Evolutionary conservation across 2,113 vertebrate species (phyloP), one percentile per base, ranked within the genome.

Genomic region (Serilophus lunatus): DNA sequence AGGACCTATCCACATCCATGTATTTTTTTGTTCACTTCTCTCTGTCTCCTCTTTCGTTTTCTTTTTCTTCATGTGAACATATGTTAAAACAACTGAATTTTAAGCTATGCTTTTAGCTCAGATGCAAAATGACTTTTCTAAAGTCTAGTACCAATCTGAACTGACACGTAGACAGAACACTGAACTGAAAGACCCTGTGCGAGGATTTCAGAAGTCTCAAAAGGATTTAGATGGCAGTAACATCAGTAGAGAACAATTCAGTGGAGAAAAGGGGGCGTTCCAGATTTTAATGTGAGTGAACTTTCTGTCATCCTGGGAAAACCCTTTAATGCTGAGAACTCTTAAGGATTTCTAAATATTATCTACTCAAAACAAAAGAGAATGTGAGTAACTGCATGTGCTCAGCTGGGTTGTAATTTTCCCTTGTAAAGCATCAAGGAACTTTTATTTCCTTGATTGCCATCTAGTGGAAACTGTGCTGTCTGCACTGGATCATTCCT

Each of bases 391-490:
- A 31, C 47, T 63, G 69, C 72, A 71, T 50, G 53, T 13, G 49
- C 28, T 82, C n/a, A 35, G 25, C 29, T 59, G 35, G 12, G 1
- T 65, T 80, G 17, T 22, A 61, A 65, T 63, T 47, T 89, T 26
- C 38, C 6, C 13, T 80, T 74, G 13, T 17, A 60, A 82, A 76
- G 53, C 56, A 49, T 15, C 7, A 4, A 23, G 50, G 40, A 86
- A 33, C 72, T 96, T 96, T 40, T 50, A 51, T 96, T 96, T 96
- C 84, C 72, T 97, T 56, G 83, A 45, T 92, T 97, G 98, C 97
- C 97, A 97, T 88, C 97, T 98, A 97, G 96, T 96, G 97, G 96
- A 53, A 91, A 49, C 25, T 23, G 38, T 61, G 10, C 53, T 50
- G 29, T 17, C 23, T 93, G 87, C 92, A n/a, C 8, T 18, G 47